These are phyloP conservation scores for Zaprionus gabonicus DNA, from an alignment of 1,140 invertebrate genomes.

Conservation along the genomic window DNA sequence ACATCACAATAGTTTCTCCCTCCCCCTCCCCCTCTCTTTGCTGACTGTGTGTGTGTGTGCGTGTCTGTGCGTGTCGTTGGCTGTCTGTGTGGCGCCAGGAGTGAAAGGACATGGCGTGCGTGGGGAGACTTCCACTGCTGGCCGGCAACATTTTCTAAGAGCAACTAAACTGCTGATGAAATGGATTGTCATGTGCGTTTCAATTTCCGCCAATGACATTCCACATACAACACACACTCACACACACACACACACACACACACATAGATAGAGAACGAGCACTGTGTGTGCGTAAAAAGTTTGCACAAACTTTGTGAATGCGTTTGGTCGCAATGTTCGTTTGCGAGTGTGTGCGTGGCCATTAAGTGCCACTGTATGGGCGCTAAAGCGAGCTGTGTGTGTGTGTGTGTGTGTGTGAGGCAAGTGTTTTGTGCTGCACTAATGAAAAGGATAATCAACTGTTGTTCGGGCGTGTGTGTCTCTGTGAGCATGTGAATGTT, in stretches of 20 bases:
- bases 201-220: slow-evolving; percentile 83
- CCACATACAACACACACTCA: slow-evolving; percentile 39
- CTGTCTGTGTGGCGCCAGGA: slow-evolving; percentile 41
- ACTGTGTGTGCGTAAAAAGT: slow-evolving; percentile 64
- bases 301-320: slow-evolving; percentile 64
- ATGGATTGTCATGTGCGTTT: slow-evolving; percentile 84
- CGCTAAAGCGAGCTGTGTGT: slow-evolving; percentile 48
- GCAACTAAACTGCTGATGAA: slow-evolving; percentile 84
- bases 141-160: slow-evolving; percentile 67
- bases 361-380: slow-evolving; percentile 69
- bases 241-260: slow-evolving; percentile 13
- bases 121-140: neutral
- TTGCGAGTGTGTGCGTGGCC: slow-evolving; percentile 37
- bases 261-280: neutral
- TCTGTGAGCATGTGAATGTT: neutral
- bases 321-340: slow-evolving; percentile 50
- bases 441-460: slow-evolving; percentile 75
- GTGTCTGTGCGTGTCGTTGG: slow-evolving; percentile 7
- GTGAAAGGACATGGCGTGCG: slow-evolving; percentile 22
- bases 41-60: slow-evolving; percentile 4
- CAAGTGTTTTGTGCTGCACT: slow-evolving; percentile 37
- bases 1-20: slow-evolving; percentile 24
- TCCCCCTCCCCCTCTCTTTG: neutral
- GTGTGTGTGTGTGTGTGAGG: slow-evolving; percentile 11
- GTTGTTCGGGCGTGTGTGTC: slow-evolving; percentile 30